These are phyloP conservation scores for Ageneiosus marmoratus DNA, from an alignment of 2,113 vertebrate species.

Conservation along the genomic window DNA sequence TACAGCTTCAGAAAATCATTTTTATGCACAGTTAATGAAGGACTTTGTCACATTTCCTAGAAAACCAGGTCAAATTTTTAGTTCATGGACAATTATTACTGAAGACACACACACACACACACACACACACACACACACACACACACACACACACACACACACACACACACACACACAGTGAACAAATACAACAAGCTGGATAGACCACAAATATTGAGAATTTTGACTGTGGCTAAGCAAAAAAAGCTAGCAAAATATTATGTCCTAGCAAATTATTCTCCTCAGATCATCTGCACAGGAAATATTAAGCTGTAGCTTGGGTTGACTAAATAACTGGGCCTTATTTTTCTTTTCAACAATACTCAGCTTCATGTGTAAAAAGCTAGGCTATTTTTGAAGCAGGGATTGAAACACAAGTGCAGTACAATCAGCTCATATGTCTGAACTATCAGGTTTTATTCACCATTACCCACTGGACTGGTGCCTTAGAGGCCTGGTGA, in stretches of 20 bases:
- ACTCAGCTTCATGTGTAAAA: not conserved
- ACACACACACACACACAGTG: too few species aligned
- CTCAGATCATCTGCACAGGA: not conserved
- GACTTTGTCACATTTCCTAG: not conserved
- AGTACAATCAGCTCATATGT: slow-evolving; percentile 15
- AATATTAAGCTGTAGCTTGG: not conserved
- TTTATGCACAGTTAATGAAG: not conserved
- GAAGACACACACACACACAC: not conserved
- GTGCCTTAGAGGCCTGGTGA: slow-evolving; percentile 4
- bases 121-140: not conserved
- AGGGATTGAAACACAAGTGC: not conserved
- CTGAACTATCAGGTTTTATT: slow-evolving; percentile 22
- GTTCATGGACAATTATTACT: not conserved
- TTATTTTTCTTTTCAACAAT: not conserved
- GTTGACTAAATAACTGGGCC: not conserved
- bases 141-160: too few species aligned
- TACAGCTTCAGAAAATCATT: not conserved
- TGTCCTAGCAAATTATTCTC: not conserved
- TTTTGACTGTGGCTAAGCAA: not conserved
- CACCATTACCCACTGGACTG: slow-evolving; percentile 11
- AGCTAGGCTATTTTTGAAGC: slow-evolving; percentile 9
- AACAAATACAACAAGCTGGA: not conserved
- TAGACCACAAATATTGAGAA: not conserved
- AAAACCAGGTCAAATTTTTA: not conserved
- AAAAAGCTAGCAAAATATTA: not conserved